Evolutionary conservation across 1,140 invertebrate genomes (phyloP), one percentile per base, ranked within the genome.

Genomic region (Psix sp.): DNA sequence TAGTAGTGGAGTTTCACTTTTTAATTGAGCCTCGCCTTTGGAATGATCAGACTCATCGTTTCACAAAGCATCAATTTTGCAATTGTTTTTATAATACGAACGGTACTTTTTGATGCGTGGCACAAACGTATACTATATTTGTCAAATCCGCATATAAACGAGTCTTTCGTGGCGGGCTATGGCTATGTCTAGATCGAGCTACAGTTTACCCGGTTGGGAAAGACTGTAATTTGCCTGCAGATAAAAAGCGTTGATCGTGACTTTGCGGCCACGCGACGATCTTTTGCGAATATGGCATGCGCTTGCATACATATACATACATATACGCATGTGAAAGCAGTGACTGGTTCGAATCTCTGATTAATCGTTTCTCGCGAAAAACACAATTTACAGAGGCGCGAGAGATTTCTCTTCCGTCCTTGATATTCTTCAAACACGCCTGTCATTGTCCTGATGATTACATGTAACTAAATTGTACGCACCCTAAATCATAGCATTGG

Each of bases 401-500:
- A 59, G 63, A 77, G 80, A 80, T 82, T 82, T 82, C 79, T 82
- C 80, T 77, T 79, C 71, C 73, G 77, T 79, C 57, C 71, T 35
- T 63, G 36, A 57, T 63, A 51, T 14, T 54, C 42, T 49, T 54
- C 16, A 57, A 71, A 63, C 66, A 46, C 57, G 49, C 43, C 57
- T 63, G 67, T 63, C 48, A 63, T 57, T 70, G 56, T 60, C 48
- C 65, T 3, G 11, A 36, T 39, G 24, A 68, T 49, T 49, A 46
- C 39, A 54, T 40, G 11, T 48, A 43, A 51, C 35, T 54, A n/a
- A 49, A 59, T 48, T 3, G 7, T 29, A 10, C 2, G n/a, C n/a
- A n/a, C n/a, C n/a, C n/a, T n/a, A n/a, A n/a, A n/a, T n/a, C n/a
- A n/a, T n/a, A n/a, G n/a, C n/a, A n/a, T n/a, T n/a, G n/a, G n/a